Conservation (phyloP, 2,797 vertebrate species). For the Podargus strigoides region DNA sequence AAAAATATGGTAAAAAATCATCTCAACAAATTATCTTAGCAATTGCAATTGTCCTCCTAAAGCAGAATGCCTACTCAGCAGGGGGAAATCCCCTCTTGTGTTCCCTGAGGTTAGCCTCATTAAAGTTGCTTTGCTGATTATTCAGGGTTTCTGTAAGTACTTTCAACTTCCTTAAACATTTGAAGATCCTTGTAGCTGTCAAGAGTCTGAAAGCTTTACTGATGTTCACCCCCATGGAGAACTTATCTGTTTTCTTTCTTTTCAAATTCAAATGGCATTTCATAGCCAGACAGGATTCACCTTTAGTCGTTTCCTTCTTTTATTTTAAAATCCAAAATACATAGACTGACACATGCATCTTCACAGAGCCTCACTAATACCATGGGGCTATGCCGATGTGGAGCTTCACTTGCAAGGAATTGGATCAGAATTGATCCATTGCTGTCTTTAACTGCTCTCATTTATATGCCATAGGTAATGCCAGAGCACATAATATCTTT, state of each 20-base stretch:
- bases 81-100: background rate
- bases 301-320: background rate
- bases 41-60: background rate
- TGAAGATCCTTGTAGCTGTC: conserved; percentile 40
- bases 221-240: conserved; percentile 9
- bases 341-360: background rate
- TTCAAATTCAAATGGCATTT: conserved; percentile 33
- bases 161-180: conserved; percentile 35
- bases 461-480: background rate
- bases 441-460: background rate
- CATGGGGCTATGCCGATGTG: background rate
- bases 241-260: conserved; percentile 40
- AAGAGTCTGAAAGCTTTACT: conserved; percentile 38
- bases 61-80: background rate
- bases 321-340: background rate
- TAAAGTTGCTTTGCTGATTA: conserved; percentile 39
- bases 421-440: background rate
- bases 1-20: background rate
- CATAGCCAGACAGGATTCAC: background rate
- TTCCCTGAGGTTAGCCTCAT: background rate
- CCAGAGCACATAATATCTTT: background rate
- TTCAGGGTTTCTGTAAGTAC: conserved; percentile 6
- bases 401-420: background rate
- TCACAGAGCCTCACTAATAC: background rate
- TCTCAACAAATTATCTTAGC: background rate